Conservation (phyloP, 2,888 invertebrate species). For the Cataglyphis rosenhaueri region DNA sequence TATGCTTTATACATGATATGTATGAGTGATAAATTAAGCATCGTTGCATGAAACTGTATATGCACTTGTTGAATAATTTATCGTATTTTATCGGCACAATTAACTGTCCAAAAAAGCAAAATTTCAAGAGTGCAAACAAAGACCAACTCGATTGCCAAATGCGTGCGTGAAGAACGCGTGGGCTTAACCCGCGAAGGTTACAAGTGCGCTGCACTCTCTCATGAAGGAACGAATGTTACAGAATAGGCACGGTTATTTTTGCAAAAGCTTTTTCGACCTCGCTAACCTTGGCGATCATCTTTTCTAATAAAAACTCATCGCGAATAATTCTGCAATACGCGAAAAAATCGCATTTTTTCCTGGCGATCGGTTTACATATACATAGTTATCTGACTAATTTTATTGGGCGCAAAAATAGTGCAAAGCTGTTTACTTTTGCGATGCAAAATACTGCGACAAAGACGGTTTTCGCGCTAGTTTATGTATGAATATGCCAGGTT, state of each 20-base stretch:
- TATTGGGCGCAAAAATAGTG: slow-evolving; percentile 8
- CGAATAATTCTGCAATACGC: slow-evolving; percentile 43
- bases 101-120: neutral
- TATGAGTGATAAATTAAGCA: neutral
- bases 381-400: slow-evolving; percentile 21
- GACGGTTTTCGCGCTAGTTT: neutral
- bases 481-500: neutral
- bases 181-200: slow-evolving; percentile 74
- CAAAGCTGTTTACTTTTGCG: slow-evolving; percentile 23
- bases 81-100: neutral
- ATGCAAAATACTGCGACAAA: slow-evolving; percentile 24
- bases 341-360: slow-evolving; percentile 38
- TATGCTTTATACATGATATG: neutral
- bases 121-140: slow-evolving; percentile 23
- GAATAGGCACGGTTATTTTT: slow-evolving; percentile 79
- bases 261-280: slow-evolving; percentile 60
- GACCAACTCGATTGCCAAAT: slow-evolving; percentile 30
- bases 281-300: slow-evolving; percentile 67
- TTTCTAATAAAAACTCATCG: slow-evolving; percentile 55
- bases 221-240: slow-evolving; percentile 62
- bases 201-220: slow-evolving; percentile 76
- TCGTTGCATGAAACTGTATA: neutral
- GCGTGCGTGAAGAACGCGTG: slow-evolving; percentile 50
- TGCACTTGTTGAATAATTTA: neutral
- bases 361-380: neutral